phyloP scores from a whole-genome alignment of 1,140 invertebrate species.

The Mercenaria mercenaria region DNA sequence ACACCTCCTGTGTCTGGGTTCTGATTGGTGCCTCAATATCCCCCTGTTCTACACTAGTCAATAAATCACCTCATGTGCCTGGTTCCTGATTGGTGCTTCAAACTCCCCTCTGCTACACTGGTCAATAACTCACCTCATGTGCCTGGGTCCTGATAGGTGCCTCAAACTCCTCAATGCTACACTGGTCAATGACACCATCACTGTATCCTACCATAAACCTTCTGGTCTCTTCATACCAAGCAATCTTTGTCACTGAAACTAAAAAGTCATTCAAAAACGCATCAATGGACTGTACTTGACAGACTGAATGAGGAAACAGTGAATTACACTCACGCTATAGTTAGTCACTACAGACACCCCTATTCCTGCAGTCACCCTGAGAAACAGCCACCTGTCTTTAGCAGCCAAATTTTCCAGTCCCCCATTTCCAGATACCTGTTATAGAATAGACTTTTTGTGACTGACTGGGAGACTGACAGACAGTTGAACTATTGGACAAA shows the following conservation, averaged over 20 bases:
- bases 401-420: too few species aligned
- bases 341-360: too few species aligned
- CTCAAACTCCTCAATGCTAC: constrained; percentile 84
- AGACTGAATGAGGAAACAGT: too few species aligned
- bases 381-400: too few species aligned
- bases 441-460: too few species aligned
- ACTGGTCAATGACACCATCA: constrained; percentile 88
- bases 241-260: constrained; percentile 88
- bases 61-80: constrained; percentile 87
- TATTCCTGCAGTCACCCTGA: too few species aligned
- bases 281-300: too few species aligned
- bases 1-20: constrained; percentile 88
- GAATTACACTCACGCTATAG: too few species aligned
- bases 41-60: constrained; percentile 86
- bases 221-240: constrained; percentile 88
- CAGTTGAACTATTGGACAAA: too few species aligned
- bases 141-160: constrained; percentile 86
- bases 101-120: constrained; percentile 85
- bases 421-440: too few species aligned
- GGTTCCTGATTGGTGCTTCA: constrained; percentile 84
- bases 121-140: constrained; percentile 85
- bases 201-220: constrained; percentile 88
- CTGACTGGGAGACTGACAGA: too few species aligned
- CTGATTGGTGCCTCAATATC: constrained; percentile 84
- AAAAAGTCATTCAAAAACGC: constrained; percentile 68